phyloP scores from a whole-genome alignment of 2,888 invertebrate species.

The Nematopogon swammerdamellus region DNA sequence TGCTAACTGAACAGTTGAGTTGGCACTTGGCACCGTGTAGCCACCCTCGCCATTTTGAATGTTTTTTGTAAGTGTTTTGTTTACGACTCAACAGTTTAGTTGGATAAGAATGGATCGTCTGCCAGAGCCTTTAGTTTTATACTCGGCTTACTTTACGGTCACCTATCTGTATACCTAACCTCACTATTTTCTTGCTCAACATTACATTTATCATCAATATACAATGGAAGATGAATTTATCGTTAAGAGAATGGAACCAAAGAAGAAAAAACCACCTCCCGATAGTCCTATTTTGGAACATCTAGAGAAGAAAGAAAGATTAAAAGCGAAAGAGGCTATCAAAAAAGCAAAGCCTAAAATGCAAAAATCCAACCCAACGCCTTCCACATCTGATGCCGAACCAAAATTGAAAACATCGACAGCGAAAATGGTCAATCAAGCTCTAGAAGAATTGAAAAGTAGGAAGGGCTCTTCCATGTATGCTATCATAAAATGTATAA shows the following conservation, averaged over 20 bases:
- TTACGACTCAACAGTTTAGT: too few relatives aligned
- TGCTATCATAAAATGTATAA: constrained; percentile 37
- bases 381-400: background rate
- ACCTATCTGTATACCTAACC: background rate
- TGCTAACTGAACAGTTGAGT: too few relatives aligned
- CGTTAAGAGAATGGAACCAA: background rate
- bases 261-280: background rate
- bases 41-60: too few relatives aligned
- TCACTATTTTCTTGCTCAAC: background rate
- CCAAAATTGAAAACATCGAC: constrained; percentile 20
- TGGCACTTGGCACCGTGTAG: too few relatives aligned
- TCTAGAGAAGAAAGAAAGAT: background rate
- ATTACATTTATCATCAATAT: too few relatives aligned
- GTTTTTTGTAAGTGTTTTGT: too few relatives aligned
- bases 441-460: constrained; percentile 24
- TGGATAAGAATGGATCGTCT: too few relatives aligned
- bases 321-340: too few relatives aligned
- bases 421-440: constrained; percentile 31
- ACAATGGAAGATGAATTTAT: background rate
- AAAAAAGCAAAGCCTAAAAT: too few relatives aligned
- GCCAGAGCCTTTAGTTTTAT: too few relatives aligned
- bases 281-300: too few relatives aligned
- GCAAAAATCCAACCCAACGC: background rate
- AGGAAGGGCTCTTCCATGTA: constrained; percentile 37
- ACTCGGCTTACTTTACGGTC: background rate